Evolutionary conservation across 2,888 invertebrate species (phyloP), one percentile per base, ranked within the genome.

Genomic region (Leptogaster cylindrica): DNA sequence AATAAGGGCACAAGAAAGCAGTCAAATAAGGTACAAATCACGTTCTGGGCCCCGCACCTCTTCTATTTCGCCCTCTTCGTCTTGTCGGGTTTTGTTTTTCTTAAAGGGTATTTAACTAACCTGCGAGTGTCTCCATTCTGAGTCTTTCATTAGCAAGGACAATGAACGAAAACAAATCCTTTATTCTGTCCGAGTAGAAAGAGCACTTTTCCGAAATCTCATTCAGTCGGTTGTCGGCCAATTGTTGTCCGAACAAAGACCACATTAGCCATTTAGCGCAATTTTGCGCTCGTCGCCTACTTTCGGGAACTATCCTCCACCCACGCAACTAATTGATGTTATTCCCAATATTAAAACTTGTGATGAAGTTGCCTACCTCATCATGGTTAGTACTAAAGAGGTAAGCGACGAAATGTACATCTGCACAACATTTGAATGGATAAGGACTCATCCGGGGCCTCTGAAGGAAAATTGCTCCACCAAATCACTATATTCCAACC

Each of bases 391-490:
- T 27, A 8, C 33, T 12, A 20, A 12, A 14, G 44, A 28, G 44
- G 44, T 14, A 28, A 14, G 10, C 8, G 4, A 8, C 44, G 25
- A 46, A 46, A n/a, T 46, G 46, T 44, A 20, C 44, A 18, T 28
- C 7, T 25, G 46, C 23, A 55, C 44, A 36, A 23, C 33, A 28
- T 14, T 27, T 28, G 20, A 64, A 66, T 64, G 51, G 66, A 61
- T 39, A 67, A 69, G 51, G 41, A 65, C 66, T 61, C 69, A 52
- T 69, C 48, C 31, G 69, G 69, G 69, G 39, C 55, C 25, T 44
- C 58, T 69, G 64, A 55, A 64, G 65, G 69, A 65, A 69, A 69
- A 69, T 69, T 67, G 67, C 66, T 58, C 64, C 46, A 28, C 46
- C 33, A 20, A 14, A 44, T 7, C 27, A 28, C 28, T 61, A 2